These are phyloP conservation scores for Malacoraja senta DNA, from an alignment of 2,797 vertebrate genomes.

Conservation along the genomic window DNA sequence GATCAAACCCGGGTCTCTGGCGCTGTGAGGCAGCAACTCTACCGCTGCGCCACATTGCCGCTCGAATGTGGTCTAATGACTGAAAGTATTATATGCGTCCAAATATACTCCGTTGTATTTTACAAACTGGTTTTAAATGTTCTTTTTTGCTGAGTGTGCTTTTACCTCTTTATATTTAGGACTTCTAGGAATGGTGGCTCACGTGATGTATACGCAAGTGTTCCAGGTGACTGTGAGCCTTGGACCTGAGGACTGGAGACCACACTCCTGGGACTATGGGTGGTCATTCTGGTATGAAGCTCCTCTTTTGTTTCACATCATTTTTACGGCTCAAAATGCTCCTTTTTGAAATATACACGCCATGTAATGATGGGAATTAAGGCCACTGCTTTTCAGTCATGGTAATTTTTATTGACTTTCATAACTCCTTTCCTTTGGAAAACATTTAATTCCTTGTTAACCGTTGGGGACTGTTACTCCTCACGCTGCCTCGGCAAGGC, in stretches of 20 bases:
- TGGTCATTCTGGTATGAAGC: constrained; percentile 82
- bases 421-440: neutral
- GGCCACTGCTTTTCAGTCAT: neutral
- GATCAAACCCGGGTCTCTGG: too few relatives aligned
- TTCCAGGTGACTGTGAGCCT: constrained; percentile 85
- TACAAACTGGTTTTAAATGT: neutral
- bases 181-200: constrained; percentile 85
- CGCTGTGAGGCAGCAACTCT: too few relatives aligned
- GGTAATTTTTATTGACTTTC: neutral
- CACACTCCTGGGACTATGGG: constrained; percentile 82
- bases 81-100: neutral
- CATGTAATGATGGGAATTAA: neutral
- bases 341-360: neutral
- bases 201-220: constrained; percentile 90
- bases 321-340: neutral
- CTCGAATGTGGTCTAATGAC: neutral
- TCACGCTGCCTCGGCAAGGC: too few relatives aligned
- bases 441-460: neutral
- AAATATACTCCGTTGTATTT: neutral
- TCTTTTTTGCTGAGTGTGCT: neutral
- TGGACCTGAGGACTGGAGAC: constrained; percentile 83
- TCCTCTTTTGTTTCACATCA: neutral
- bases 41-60: too few relatives aligned
- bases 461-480: too few relatives aligned
- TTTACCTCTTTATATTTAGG: constrained; percentile 56